Conservation (phyloP, 2,797 vertebrate genomes). For the Sebastes iracundus region DNA sequence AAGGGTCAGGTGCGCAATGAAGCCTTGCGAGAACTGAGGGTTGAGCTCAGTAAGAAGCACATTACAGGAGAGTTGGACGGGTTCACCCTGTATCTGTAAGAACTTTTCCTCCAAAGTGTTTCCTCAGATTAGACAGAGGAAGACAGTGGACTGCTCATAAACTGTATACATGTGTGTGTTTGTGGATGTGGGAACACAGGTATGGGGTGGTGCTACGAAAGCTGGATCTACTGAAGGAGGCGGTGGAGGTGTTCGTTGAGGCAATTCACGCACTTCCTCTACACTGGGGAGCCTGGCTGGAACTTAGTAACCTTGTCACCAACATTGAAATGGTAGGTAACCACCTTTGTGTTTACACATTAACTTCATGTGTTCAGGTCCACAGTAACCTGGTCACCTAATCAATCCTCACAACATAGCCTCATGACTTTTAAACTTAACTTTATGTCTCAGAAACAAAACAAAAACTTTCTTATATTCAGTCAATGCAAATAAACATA, state of each 20-base stretch:
- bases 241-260: constrained; percentile 96
- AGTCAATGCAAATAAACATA: background rate
- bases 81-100: constrained; percentile 96
- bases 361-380: background rate
- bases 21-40: constrained; percentile 92
- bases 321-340: constrained; percentile 90
- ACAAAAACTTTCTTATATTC: background rate
- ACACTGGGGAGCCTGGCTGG: constrained; percentile 98
- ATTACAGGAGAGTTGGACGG: constrained; percentile 93
- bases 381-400: background rate
- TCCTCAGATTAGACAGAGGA: background rate
- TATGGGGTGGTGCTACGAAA: constrained; percentile 97
- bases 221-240: constrained; percentile 95
- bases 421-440: background rate
- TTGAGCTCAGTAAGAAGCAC: constrained; percentile 98
- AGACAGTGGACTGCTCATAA: background rate
- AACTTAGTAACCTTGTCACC: constrained; percentile 97
- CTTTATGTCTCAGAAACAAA: background rate
- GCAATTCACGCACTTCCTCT: constrained; percentile 93
- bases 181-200: constrained; percentile 69
- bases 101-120: background rate
- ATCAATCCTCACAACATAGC: background rate
- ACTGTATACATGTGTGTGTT: background rate
- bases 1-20: constrained; percentile 99
- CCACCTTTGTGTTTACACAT: background rate